A percentile compares a stretch with the other conserved stretches of the same genome.
phyloP scores from a whole-genome alignment of 2,113 vertebrate genomes.

The Tachuris rubrigastra region DNA sequence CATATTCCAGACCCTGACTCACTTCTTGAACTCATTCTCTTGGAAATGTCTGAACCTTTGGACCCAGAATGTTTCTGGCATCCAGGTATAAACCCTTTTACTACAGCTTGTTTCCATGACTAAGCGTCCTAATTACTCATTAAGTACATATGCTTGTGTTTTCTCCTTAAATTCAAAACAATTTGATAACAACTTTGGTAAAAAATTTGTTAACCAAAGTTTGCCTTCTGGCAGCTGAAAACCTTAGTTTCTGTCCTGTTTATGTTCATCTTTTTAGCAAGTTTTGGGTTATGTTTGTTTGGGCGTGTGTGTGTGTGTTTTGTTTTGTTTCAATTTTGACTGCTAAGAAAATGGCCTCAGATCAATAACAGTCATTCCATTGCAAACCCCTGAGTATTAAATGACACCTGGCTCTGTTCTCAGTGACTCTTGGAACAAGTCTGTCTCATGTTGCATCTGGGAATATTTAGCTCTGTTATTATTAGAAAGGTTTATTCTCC shows the following conservation, averaged over 20 bases:
- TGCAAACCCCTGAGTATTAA: not conserved
- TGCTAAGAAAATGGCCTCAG: not conserved
- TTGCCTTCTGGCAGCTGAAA: not conserved
- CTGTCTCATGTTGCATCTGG: not conserved
- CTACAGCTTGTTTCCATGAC: not conserved
- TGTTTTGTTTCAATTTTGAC: not conserved
- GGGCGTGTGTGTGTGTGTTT: not conserved
- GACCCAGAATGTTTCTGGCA: not conserved
- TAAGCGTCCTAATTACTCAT: not conserved
- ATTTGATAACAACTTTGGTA: not conserved
- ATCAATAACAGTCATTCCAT: not conserved
- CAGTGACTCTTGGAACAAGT: not conserved
- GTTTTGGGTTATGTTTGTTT: not conserved
- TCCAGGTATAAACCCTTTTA: not conserved
- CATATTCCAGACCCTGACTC: not conserved
- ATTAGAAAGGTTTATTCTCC: not conserved
- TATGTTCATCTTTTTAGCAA: not conserved
- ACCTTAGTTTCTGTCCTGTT: not conserved
- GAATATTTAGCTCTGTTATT: slow-evolving; percentile 14
- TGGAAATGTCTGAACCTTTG: not conserved
- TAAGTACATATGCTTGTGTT: not conserved
- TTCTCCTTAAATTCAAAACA: not conserved
- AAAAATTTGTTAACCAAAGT: not conserved
- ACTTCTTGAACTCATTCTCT: not conserved
- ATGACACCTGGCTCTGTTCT: not conserved